Evolutionary conservation across 1,140 invertebrate species (phyloP).

Genomic region (Idris sp.): DNA sequence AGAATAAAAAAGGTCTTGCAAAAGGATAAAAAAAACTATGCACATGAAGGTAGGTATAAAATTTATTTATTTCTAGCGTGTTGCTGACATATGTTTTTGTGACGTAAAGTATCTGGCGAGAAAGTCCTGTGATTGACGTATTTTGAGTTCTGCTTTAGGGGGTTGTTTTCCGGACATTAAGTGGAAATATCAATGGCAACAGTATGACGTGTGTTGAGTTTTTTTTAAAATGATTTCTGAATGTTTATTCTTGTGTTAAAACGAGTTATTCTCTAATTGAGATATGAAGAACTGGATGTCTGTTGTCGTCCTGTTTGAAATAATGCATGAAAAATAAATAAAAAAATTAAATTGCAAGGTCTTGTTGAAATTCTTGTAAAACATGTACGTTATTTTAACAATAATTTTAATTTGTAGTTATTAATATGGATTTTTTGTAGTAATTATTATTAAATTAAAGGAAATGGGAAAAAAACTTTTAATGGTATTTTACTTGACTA

Average conservation of each 20-base stretch:
- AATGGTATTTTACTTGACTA: too few relatives aligned
- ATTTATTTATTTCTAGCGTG: conserved; percentile 20
- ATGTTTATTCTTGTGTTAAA: conserved; percentile 10
- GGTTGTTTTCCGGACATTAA: conserved; percentile 23
- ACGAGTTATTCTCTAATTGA: conserved; percentile 34
- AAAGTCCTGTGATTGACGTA: conserved; percentile 27
- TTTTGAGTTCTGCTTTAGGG: conserved; percentile 16
- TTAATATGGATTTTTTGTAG: too few relatives aligned
- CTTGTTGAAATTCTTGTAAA: too few relatives aligned
- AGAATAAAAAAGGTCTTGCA: too few relatives aligned
- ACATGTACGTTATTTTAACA: too few relatives aligned
- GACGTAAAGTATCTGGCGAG: conserved; percentile 4
- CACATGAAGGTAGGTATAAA: neutral
- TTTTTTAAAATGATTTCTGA: conserved; percentile 3
- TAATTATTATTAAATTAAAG: too few relatives aligned
- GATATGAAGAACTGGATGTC: conserved; percentile 32
- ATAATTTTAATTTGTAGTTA: too few relatives aligned
- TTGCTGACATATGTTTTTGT: conserved; percentile 21
- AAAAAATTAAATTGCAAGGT: neutral
- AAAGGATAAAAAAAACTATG: conserved; percentile 5
- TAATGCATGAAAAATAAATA: conserved; percentile 10
- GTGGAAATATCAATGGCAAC: conserved; percentile 40
- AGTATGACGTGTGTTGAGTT: conserved; percentile 26
- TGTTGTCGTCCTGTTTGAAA: conserved; percentile 9
- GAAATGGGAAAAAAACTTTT: too few relatives aligned